Evolutionary conservation across 2,888 invertebrate species (phyloP).

Genomic region (Meganola albula): DNA sequence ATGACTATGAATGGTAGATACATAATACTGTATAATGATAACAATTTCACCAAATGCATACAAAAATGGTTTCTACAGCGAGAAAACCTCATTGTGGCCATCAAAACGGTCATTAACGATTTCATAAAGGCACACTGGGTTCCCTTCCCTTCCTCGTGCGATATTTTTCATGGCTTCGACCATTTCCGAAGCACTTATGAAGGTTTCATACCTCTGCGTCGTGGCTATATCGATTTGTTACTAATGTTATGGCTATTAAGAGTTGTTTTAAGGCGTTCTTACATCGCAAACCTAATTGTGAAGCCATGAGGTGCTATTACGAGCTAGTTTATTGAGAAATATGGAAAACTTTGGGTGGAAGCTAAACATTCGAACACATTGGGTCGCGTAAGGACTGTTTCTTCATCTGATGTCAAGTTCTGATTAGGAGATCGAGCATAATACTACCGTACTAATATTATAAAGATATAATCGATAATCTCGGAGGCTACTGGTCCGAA

Average conservation of each 20-base stretch:
- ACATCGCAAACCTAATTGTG: too few species aligned
- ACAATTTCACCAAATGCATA: constrained; percentile 39
- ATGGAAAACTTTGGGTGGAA: too few species aligned
- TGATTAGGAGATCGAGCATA: too few species aligned
- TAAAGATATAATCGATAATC: too few species aligned
- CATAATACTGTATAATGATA: constrained; percentile 20
- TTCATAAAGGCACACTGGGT: constrained; percentile 68
- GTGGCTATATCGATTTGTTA: constrained; percentile 25
- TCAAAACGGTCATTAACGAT: constrained; percentile 67
- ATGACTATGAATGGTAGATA: constrained; percentile 14
- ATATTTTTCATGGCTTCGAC: constrained; percentile 63
- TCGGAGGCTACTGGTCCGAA: too few species aligned
- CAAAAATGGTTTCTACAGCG: constrained; percentile 40
- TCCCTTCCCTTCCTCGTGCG: constrained; percentile 56
- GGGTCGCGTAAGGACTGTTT: too few species aligned
- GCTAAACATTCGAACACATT: too few species aligned
- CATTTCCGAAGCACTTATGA: constrained; percentile 56
- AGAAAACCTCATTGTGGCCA: constrained; percentile 50
- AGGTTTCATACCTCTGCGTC: constrained; percentile 31
- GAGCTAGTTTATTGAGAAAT: too few species aligned
- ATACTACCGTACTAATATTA: too few species aligned
- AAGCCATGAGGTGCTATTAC: too few species aligned
- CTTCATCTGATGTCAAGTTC: too few species aligned
- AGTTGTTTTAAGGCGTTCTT: too few species aligned
- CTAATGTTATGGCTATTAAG: constrained; percentile 2